Conservation (phyloP, 1,140 invertebrate species). For the Arctopsyche grandis region DNA sequence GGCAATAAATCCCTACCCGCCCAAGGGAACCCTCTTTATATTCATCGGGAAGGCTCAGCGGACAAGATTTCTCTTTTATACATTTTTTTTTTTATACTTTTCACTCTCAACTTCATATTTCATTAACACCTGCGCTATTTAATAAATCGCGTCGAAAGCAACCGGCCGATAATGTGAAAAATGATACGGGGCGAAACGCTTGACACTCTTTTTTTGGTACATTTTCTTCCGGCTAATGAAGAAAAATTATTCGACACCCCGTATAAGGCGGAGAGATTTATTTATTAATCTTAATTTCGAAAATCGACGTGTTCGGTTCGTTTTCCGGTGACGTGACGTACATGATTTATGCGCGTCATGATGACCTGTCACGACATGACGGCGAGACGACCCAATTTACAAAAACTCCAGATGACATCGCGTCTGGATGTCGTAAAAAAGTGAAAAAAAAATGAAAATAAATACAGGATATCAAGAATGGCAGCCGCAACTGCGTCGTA, state of each 20-base stretch:
- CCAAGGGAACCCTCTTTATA: constrained; percentile 15
- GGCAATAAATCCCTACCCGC: constrained; percentile 18
- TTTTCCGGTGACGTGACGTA: background rate
- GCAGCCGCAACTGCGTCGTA: background rate
- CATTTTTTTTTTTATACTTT: constrained; percentile 5
- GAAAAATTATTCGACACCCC: constrained; percentile 9
- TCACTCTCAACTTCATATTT: constrained; percentile 36
- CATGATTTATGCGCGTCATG: background rate
- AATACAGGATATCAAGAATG: background rate
- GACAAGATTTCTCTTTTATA: constrained; percentile 31
- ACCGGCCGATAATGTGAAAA: constrained; percentile 40
- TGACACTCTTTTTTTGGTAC: constrained; percentile 16
- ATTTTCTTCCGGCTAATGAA: background rate
- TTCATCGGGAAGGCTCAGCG: constrained; percentile 8
- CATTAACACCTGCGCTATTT: constrained; percentile 42
- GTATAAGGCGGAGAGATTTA: background rate
- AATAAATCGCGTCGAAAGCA: constrained; percentile 40
- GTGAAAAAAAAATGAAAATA: too few species aligned
- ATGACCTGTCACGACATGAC: background rate
- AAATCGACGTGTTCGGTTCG: background rate
- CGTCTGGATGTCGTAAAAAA: background rate
- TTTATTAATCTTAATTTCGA: constrained; percentile 28
- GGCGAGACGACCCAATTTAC: background rate
- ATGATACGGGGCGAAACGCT: constrained; percentile 24
- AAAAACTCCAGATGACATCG: constrained; percentile 19